Evolutionary conservation across 37 sponge, comb jelly and placozoan species (phyloP), one percentile per base, ranked within the genome.

Genomic region (Ephydatia muelleri): DNA sequence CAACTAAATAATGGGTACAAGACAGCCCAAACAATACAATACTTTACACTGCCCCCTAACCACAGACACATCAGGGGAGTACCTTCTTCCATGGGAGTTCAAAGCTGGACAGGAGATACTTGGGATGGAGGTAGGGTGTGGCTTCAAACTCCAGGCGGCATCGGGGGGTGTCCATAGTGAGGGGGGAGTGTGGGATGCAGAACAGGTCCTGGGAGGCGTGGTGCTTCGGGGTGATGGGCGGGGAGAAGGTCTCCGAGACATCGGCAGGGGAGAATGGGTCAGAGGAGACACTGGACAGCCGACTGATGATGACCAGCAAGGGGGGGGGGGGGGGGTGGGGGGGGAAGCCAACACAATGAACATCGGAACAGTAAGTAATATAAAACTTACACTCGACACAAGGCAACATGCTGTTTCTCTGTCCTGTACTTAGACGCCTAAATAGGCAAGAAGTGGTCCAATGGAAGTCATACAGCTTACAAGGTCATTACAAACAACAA

Each of bases 41-140:
- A 43, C 43, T 43, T 43, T 43, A 43, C 43, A 3, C 43, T 43
- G 5, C 27, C 2, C n/a, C 57, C 28, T 48, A 26, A 19, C 2
- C 5, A 37, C 37, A 3, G 11, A 13, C 3, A 57, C n/a, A 64
- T 73, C 67, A 30, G 13, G n/a, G n/a, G n/a, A 26, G 49, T 34
- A 93, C 93, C 87, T 93, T 93, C 64, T 93, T 93, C 37, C 77
- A 73, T 19, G 89, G 85, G 27, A 89, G 84, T 25, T 87, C 82
- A 75, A 93, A 89, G 38, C 83, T 82, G 5, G 78, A 76, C 33
- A 93, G 73, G 16, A 93, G 87, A 65, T 89, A 93, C 34, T 89
- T 86, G 0, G 93, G 90, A 31, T 93, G 87, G 8, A 86, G 79
- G 19, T 80, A 39, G 0, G 90, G 90, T 28, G 74, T 78, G 22